Evolutionary conservation across 1,140 invertebrate genomes (phyloP), one percentile per base, ranked within the genome.

Genomic region (Drosophila yakuba): DNA sequence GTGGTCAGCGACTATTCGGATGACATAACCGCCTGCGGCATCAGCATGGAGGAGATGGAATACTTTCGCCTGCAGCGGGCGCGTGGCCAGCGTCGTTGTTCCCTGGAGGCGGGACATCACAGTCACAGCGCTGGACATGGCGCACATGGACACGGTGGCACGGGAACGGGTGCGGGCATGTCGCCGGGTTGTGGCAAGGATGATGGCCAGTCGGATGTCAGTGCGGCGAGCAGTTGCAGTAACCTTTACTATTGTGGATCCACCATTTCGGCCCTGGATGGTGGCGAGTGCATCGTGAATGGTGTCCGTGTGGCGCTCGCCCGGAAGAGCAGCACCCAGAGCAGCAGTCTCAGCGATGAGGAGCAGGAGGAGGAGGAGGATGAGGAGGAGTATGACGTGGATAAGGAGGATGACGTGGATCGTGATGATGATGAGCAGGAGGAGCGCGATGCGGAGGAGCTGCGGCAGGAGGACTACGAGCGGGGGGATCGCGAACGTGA

Each of bases 1-100:
- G 96, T 97, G 3, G 95, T 97, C 2, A 97, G 96, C 76, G 96
- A 97, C 91, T 96, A 97, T 82, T 96, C 96, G 0, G 96, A 97
- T 83, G 96, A 96, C 71, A 93, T 95, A 17, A 93, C 94, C 6
- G 93, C 94, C 12, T 93, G 94, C 38, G 95, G 95, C 7, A 94
- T 95, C 4, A 95, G 94, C 7, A 92, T 95, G 44, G 95, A 95
- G 75, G 95, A 95, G 83, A 94, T 95, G 76, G 94, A 95, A 79
- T 95, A 95, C 92, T 93, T 95, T 76, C 92, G 94, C 10, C 93
- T 93, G 73, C 93, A 93, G 54, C 79, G 93, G 17, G 82, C 92
- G 52, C 91, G 92, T 32, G 69, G 83, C 10, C 64, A 83, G n/a
- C 92, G 92, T 10, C 90, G 90, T 48, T 88, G 86, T 28, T 91